Evolutionary conservation across 2,797 vertebrate genomes (phyloP), one percentile per base, ranked within the genome.

Genomic region (Echeneis naucrates): DNA sequence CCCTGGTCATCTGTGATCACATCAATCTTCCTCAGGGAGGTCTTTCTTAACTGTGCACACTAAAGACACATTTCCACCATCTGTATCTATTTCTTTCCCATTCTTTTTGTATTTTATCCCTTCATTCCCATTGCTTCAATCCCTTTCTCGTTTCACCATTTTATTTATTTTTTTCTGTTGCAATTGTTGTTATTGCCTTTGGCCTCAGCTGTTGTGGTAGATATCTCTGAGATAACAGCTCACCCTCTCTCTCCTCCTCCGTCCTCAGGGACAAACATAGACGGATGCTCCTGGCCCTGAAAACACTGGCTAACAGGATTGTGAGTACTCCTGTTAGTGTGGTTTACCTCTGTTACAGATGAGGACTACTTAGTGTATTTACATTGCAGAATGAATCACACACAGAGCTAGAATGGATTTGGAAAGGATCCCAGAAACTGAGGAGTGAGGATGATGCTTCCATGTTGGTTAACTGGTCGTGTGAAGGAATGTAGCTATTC

Each of bases 181-280:
- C 71, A 72, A 76, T 80, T 78, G 76, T 70, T 81, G 67, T 68
- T 59, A 11, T 51, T 84, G 80, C 80, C 80, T 62, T 86, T 66
- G 83, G 78, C 77, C 82, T 84, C 82, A 82, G 87, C 84, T 78
- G 82, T 64, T 73, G 40, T 58, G 65, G 61, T 54, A 83, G 85
- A 85, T 88, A 85, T 82, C 72, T 62, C 50, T 13, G 58, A 79
- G 82, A 89, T 83, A 87, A 82, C 75, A 56, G 74, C 78, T 68
- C 57, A 60, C 70, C 68, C 76, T 19, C 14, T 80, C 56, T 80
- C 68, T 69, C 56, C 62, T 75, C 45, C 52, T 53, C 35, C 12
- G 10, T 82, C 88, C 85, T 85, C 66, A 7, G 87, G 85, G 82
- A 87, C 79, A 61, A 83, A 87, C 79, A 58, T 73, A 84, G 78